Evolutionary conservation across 2,113 vertebrate genomes (phyloP), one percentile per base, ranked within the genome.

Genomic region (Zeus faber): DNA sequence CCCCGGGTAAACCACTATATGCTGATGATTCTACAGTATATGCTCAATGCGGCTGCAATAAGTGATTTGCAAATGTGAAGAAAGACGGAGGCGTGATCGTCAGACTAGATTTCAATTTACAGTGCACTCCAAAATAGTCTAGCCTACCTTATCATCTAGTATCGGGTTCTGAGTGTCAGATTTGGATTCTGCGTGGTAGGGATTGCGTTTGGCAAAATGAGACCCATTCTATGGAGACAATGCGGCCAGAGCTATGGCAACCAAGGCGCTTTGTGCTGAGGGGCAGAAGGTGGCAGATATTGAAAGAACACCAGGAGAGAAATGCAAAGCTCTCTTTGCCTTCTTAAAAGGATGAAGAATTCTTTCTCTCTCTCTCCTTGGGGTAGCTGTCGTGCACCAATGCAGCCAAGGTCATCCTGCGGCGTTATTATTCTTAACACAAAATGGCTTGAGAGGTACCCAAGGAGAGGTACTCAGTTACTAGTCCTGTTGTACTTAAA

Each of bases 181-280:
- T 71, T 76, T 58, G 72, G 53, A 81, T 66, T 68, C 62, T 71
- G 54, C 23, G 40, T 31, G 50, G 53, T 60, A 68, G 63, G 60
- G 54, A 33, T 37, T 16, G 11, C 48, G 29, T 65, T 63, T 49
- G 52, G 55, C 73, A 62, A 72, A 79, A 64, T 66, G 52, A 71
- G 67, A 58, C 67, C 52, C 47, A 65, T 77, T 80, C 60, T 67
- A 22, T 58, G 60, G 75, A 70, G 72, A 81, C 82, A 84, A 77
- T 85, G 64, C 67, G 54, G 45, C 71, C 54, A 69, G 68, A 39
- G 41, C 85, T 83, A 84, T 87, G 77, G 85, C 71, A 83, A 88
- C 79, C 46, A 62, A 18, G 52, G 67, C 52, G 67, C 72, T 79
- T 74, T 70, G 69, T 68, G 58, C 70, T n/a, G 21, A 37, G 67